Conservation (phyloP, 2,113 vertebrate genomes). For the Corydoras sp. region DNA sequence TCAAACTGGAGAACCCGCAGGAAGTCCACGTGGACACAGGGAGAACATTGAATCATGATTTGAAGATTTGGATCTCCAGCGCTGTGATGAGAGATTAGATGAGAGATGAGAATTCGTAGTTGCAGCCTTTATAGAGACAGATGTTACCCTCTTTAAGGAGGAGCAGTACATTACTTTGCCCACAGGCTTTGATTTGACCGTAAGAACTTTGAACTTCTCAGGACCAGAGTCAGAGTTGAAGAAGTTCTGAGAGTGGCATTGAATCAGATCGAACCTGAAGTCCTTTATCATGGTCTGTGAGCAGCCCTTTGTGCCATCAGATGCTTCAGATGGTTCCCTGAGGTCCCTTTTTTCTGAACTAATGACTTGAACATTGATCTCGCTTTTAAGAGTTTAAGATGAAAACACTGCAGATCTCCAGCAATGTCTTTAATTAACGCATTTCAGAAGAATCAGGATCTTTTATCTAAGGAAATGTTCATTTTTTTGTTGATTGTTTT, state of each 20-base stretch:
- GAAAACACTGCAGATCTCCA: not conserved
- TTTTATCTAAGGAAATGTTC: no score
- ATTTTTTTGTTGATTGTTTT: not conserved
- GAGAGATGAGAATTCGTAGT: not conserved
- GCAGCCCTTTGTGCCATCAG: not conserved
- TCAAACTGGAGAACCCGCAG: no score
- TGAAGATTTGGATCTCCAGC: no score
- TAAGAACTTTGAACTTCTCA: not conserved
- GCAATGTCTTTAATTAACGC: not conserved
- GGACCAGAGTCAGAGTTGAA: not conserved
- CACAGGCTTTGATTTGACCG: not conserved
- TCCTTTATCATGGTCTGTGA: slow-evolving; percentile 6
- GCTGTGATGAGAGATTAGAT: no score
- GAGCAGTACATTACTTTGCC: not conserved
- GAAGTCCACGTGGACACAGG: no score
- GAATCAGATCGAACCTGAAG: not conserved
- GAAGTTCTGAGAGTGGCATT: not conserved
- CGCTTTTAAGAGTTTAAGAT: not conserved
- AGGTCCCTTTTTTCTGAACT: not conserved
- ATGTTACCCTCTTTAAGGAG: not conserved
- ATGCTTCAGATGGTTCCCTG: not conserved
- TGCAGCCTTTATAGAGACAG: not conserved
- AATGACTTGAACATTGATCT: not conserved
- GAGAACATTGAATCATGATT: no score
- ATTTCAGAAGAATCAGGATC: not conserved